Base-by-base conservation (phyloP, 2,113 vertebrate species). In the Poeciliopsis retropinna region DNA sequence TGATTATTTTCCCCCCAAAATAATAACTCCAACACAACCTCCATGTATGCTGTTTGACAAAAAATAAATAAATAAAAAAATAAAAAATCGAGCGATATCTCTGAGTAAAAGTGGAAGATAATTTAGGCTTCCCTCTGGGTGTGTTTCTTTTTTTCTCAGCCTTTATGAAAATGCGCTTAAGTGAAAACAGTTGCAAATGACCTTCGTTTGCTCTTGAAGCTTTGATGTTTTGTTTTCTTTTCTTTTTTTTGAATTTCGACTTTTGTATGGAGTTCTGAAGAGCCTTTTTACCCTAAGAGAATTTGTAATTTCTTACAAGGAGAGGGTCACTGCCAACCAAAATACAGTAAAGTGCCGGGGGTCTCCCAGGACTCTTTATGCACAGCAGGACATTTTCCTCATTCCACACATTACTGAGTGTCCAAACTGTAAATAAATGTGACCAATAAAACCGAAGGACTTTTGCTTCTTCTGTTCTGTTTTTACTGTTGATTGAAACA, bases 181-280 rank as follows among this genome's bases (percentile, higher is more conserved):
- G 4, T 41, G 17, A 74, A 79, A 51, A 70, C 10, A 14, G 71
- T 60, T 19, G 31, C 57, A 51, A n/a, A 30, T 30, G 27, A 64
- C 57, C 82, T 71, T 78, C 39, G 14, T 63, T 7, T 63, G 34
- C 39, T 75, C 76, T 74, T 62, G 60, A 5, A 67, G 2, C 27
- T 0, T 19, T 47, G 44, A 47, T 47, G 41, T 17, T 44, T 44
- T 41, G 39, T 3, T 15, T 44, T 14, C 2, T 62, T 62, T 47
- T 4, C 0, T 17, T 30, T 62, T 3, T 15, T 13, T 29, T 61
- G 60, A 60, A 27, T n/a, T 60, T 60, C 3, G n/a, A 28, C 14
- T 41, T 41, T 41, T 41, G 13, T 15, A 41, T 41, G 1, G 39
- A 41, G 39, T 41, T 41, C 13, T 14, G 39, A 41, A 47, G 14